These are phyloP conservation scores for Chrysopilus asiliformis DNA, from an alignment of 2,888 invertebrate genomes.

Conservation along the genomic window DNA sequence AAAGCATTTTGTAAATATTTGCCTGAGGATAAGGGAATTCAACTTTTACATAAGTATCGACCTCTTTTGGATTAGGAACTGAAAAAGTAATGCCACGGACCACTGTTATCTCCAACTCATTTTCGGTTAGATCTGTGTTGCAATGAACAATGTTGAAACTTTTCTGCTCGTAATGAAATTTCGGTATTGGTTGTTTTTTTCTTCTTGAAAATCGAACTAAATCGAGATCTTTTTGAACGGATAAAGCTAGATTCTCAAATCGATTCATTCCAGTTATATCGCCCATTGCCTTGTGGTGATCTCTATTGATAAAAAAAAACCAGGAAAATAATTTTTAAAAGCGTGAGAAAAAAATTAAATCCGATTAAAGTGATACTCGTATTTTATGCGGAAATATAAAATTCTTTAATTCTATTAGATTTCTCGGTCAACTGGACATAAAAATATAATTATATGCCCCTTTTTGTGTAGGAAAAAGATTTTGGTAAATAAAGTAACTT, in stretches of 20 bases:
- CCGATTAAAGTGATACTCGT: too few species aligned
- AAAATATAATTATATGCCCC: too few species aligned
- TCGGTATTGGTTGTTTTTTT: conserved; percentile 51
- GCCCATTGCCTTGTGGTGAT: conserved; percentile 80
- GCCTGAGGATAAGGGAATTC: conserved; percentile 86
- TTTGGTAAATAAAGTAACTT: too few species aligned
- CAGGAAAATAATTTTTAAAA: background rate
- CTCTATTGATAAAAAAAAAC: conserved; percentile 33
- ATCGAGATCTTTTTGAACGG: conserved; percentile 79
- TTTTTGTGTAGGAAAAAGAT: too few species aligned
- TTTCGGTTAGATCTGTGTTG: conserved; percentile 85
- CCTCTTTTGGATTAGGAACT: conserved; percentile 69
- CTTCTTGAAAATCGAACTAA: conserved; percentile 40
- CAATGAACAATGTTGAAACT: conserved; percentile 85
- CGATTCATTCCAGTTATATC: conserved; percentile 80
- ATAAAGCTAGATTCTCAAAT: conserved; percentile 74
- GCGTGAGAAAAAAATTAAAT: too few species aligned
- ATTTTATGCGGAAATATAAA: too few species aligned
- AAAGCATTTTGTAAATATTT: conserved; percentile 11
- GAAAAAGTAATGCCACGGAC: conserved; percentile 78
- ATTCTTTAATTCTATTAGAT: too few species aligned
- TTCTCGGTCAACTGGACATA: too few species aligned
- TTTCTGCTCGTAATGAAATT: conserved; percentile 85
- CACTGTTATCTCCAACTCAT: conserved; percentile 75
- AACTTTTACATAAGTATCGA: conserved; percentile 85